Base-by-base conservation (phyloP, 2,888 invertebrate genomes). In the Archaeoteleia sp. region DNA sequence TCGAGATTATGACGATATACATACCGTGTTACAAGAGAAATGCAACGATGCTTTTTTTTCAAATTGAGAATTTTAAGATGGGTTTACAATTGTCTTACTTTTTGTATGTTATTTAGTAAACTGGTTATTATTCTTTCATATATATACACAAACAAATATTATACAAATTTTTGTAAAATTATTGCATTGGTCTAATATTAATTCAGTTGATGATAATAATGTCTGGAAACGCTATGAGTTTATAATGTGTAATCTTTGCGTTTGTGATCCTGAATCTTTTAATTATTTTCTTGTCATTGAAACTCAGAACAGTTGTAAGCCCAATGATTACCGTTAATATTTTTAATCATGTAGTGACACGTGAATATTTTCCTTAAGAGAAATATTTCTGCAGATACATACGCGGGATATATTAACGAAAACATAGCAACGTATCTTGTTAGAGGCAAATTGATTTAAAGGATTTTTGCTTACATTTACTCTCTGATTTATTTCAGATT, bases 321-420 rank as follows among this genome's bases (percentile, higher is more conserved):
- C n/a, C n/a, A n/a, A 12, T 30, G 1, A 15, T 43, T 29, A 13
- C 3, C 9, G 1, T 5, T 2, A 29, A 30, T 0, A 17, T 29
- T 30, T 29, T 53, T 71, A 76, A 76, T 62, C 60, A 29, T 43
- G 60, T 76, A 75, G 71, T 73, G 71, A 69, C 72, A 75, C 73
- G 73, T 73, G 71, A 76, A 79, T 79, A 72, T 78, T 78, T 79
- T 79, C 78, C 80, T 81, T 79, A 80, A 79, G 65, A 72, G 51
- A 58, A 73, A 78, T 70, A 73, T 72, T 75, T 74, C 75, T 70
- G 67, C 71, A 15, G 32, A 30, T 40, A 15, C 30, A 14, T 13
- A 27, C 7, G 4, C 12, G 27, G 4, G 4, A 29, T 2, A 29
- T 29, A 23, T 23, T 23, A 23, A n/a, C n/a, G n/a, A n/a, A n/a